Evolutionary conservation across 2,888 invertebrate species (phyloP), one percentile per base, ranked within the genome.

Genomic region (Actias luna): DNA sequence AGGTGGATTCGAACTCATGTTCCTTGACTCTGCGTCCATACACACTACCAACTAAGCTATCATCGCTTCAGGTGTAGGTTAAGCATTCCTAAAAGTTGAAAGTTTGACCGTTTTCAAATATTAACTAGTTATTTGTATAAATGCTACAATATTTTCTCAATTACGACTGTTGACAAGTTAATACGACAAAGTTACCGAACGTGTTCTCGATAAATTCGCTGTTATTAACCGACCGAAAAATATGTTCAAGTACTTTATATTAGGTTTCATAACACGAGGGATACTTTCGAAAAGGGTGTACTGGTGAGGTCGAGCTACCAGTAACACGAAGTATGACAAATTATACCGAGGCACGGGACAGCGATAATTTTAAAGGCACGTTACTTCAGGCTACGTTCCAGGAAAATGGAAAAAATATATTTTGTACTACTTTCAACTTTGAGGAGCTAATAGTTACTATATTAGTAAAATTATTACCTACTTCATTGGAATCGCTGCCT

Each of bases 241-340:
- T 29, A 25, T 39, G 42, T 29, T 46, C 55, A 29, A 31, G 42
- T 31, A 57, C 46, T 63, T 60, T 22, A 59, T 60, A 59, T 29
- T 60, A 64, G 64, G 64, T 67, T 68, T 65, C 59, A 68, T 69
- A 67, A 65, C 65, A 66, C 63, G 63, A 60, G 63, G 57, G 46
- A 22, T 50, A 63, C 58, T 68, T 74, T 74, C 72, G 69, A 72
- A 69, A 74, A 62, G 65, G 63, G 67, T 68, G 74, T 73, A 73
- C 77, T 71, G 74, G 75, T 72, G 62, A 69, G 67, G 55, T 55
- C 69, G 60, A 64, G 77, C 78, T 76, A 72, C 70, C 63, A 57
- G 71, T 77, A 76, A 77, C 69, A 75, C 74, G 65, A 62, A 52
- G 63, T 36, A 59, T 78, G 78, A 79, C 70, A 77, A 77, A 80